These are phyloP conservation scores for Epistrophe grossulariae DNA, from an alignment of 2,888 invertebrate genomes.

Conservation along the genomic window DNA sequence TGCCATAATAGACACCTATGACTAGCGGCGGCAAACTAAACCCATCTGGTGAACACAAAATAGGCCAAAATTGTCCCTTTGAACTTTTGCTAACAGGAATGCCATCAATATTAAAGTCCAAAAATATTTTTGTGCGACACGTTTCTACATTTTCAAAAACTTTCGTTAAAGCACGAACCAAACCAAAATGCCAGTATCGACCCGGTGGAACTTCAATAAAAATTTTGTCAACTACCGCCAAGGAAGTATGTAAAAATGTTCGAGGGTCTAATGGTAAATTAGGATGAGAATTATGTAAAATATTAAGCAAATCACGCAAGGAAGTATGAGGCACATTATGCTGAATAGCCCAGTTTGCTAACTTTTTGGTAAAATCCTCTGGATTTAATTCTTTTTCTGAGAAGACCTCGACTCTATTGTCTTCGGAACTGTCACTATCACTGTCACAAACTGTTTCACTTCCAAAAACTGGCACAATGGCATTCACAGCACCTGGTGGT, in stretches of 20 bases:
- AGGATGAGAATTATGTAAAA: no score
- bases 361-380: no score
- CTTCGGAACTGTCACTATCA: neutral
- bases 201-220: conserved; percentile 17
- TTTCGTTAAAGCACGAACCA: neutral
- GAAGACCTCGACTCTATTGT: no score
- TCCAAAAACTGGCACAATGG: neutral
- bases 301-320: conserved; percentile 17
- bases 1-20: no score
- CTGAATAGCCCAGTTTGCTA: neutral
- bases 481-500: neutral
- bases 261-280: neutral
- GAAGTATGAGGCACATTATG: conserved; percentile 10
- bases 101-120: no score
- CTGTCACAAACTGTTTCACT: neutral
- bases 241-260: conserved; percentile 9
- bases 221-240: neutral
- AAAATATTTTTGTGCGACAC: neutral
- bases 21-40: no score
- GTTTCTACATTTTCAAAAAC: no score
- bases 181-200: conserved; percentile 21
- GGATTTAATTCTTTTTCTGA: no score
- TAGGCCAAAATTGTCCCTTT: no score
- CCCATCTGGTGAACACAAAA: no score
- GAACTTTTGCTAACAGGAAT: no score